Conservation (phyloP, 2,113 vertebrate species). For the Amblyornis subalaris region DNA sequence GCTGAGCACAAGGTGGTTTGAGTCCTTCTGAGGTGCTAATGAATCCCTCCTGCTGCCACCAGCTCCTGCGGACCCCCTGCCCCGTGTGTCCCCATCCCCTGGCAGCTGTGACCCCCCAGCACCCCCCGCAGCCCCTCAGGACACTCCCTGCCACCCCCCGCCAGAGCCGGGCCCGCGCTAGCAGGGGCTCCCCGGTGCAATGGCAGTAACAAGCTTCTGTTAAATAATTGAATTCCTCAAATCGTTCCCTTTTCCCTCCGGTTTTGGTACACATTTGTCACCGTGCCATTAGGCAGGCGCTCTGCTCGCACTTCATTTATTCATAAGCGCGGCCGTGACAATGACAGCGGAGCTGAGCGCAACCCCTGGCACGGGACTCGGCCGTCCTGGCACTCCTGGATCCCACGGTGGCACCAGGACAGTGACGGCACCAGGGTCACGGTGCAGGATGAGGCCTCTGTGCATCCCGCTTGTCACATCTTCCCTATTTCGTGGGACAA, state of each 20-base stretch:
- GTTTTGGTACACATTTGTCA: conserved; percentile 37
- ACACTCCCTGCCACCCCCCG: rapidly evolving
- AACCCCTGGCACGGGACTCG: neutral
- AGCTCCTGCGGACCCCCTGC: neutral
- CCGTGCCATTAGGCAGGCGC: conserved; percentile 47
- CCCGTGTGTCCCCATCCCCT: rapidly evolving
- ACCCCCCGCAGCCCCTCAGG: rapidly evolving
- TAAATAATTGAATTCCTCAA: conserved; percentile 59
- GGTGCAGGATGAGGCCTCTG: neutral
- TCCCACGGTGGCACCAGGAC: neutral
- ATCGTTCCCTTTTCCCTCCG: conserved; percentile 43
- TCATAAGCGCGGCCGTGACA: neutral
- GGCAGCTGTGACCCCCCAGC: rapidly evolving
- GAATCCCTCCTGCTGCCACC: neutral
- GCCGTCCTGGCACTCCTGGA: neutral
- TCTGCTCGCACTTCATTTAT: conserved; percentile 54
- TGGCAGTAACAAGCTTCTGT: conserved; percentile 23
- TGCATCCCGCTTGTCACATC: rapidly evolving
- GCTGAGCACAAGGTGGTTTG: neutral
- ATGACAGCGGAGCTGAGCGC: neutral
- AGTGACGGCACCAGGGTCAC: rapidly evolving
- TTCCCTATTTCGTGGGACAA: neutral
- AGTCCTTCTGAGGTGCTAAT: neutral
- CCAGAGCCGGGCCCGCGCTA: rapidly evolving
- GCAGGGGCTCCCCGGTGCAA: neutral